Evolutionary conservation across 2,797 vertebrate genomes (phyloP), one percentile per base, ranked within the genome.

Genomic region (Potorous gilbertii): DNA sequence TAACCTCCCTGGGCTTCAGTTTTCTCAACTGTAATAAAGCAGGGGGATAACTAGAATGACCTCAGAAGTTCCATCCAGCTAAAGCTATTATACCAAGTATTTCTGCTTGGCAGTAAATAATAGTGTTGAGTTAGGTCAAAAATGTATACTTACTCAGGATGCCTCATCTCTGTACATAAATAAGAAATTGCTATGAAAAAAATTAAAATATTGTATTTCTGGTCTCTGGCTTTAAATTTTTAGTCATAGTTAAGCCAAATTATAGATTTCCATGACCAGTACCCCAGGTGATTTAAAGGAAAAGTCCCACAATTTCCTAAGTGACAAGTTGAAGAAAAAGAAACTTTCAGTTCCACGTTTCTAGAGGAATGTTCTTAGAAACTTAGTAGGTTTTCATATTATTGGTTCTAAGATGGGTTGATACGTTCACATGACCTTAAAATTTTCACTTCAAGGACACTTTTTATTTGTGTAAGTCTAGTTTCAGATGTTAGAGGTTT

Each of bases 361-460:
- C 90, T 97, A 90, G 91, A 97, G 96, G 95, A 96, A 95, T 81
- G 96, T 97, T 97, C 96, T 98, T 98, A 96, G 96, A 98, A 97
- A 96, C 93, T 91, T 74, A 94, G n/a, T 95, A 92, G 34, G 74
- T 94, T 97, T 97, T 90, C 95, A 59, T 90, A 54, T 56, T 59
- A 81, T 92, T 50, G 66, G 66, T 40, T 40, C 40, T 96, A 94
- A 94, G 62, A 54, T 34, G 56, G 66, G 92, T 55, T 46, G 34
- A 91, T 90, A 91, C 2, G 94, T 31, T 96, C 40, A 81, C 74
- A 27, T n/a, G 62, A 13, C 62, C 74, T 93, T 96, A 66, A 92
- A 46, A 81, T 56, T 10, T 96, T 56, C 28, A 90, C 6, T 93
- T 95, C 55, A 94, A 96, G 56, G 4, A 93, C 46, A 91, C 94